Evolutionary conservation across 2,888 invertebrate genomes (phyloP).

Genomic region (Psylliodes chrysocephalus): DNA sequence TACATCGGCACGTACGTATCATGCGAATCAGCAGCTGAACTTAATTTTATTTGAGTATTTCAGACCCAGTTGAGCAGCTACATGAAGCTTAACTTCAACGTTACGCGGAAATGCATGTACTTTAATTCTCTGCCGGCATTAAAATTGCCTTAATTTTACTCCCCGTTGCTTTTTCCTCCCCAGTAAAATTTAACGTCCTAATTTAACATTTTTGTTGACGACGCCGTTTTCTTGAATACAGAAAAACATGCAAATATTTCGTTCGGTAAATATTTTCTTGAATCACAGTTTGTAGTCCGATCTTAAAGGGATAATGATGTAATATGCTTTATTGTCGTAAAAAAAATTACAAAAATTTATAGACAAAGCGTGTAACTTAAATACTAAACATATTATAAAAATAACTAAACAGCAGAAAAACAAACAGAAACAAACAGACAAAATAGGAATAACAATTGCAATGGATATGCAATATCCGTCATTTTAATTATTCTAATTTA

Average conservation of each 20-base stretch:
- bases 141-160: conserved; percentile 19
- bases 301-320: not conserved
- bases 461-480: no score
- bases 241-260: not conserved
- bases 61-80: conserved; percentile 14
- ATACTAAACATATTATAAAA: no score
- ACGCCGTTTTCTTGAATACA: not conserved
- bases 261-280: conserved; percentile 3
- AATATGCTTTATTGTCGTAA: no score
- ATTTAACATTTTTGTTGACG: conserved; percentile 5
- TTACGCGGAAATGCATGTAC: conserved; percentile 10
- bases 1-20: conserved; percentile 1
- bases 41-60: conserved; percentile 19
- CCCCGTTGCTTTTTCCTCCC: conserved; percentile 14
- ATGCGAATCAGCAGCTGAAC: conserved; percentile 19
- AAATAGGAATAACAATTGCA: no score
- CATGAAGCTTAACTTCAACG: conserved; percentile 6
- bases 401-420: no score
- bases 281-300: not conserved
- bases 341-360: no score
- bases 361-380: no score
- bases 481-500: no score
- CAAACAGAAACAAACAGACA: no score
- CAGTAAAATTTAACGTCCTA: not conserved
- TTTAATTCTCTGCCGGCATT: conserved; percentile 18